Conservation (phyloP, 2,888 invertebrate species). For the Blera fallax region DNA sequence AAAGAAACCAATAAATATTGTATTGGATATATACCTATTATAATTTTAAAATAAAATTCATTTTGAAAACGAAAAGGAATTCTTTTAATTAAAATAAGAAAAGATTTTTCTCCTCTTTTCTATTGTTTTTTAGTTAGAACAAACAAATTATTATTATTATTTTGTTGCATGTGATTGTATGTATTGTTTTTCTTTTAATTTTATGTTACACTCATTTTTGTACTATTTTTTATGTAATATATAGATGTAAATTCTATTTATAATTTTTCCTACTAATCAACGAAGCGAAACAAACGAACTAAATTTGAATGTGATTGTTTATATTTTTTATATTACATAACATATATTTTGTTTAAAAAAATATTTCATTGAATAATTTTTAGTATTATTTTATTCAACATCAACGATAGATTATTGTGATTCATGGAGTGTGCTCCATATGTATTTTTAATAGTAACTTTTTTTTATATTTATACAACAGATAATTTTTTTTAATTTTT, state of each 20-base stretch:
- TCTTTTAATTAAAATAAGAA: constrained; percentile 25
- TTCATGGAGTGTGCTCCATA: constrained; percentile 13
- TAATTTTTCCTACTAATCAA: constrained; percentile 55
- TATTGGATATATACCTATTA: constrained; percentile 69
- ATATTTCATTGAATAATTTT: background rate
- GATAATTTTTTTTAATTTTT: background rate
- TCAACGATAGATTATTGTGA: constrained; percentile 39
- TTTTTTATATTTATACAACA: background rate
- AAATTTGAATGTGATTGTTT: constrained; percentile 55
- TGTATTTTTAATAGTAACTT: constrained; percentile 1
- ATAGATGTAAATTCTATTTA: constrained; percentile 52
- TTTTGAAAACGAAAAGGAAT: constrained; percentile 60
- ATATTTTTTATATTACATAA: constrained; percentile 22
- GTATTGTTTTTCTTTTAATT: background rate
- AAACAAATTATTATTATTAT: background rate
- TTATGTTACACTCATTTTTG: background rate
- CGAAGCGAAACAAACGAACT: constrained; percentile 24
- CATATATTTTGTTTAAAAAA: constrained; percentile 22
- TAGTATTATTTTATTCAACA: constrained; percentile 22
- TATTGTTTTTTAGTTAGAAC: background rate
- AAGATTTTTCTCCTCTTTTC: constrained; percentile 9
- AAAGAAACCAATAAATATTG: constrained; percentile 66
- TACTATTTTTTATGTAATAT: background rate
- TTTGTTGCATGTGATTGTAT: constrained; percentile 36
- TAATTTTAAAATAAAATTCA: constrained; percentile 64